phyloP scores from a whole-genome alignment of 2,113 vertebrate genomes.

The Pionites leucogaster region DNA sequence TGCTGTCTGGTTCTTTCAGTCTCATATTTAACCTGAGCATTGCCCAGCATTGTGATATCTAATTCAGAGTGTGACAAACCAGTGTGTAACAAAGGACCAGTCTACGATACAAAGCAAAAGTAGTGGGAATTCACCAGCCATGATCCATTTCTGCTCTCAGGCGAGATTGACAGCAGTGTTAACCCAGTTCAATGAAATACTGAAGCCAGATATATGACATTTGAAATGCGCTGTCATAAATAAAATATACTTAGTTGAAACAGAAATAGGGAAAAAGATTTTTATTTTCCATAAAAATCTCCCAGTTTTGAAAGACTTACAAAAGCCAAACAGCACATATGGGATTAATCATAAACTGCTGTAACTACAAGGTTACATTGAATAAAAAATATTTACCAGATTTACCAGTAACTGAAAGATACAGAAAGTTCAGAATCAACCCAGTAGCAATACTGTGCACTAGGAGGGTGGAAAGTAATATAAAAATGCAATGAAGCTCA shows the following conservation, averaged over 20 bases:
- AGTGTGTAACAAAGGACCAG: not conserved
- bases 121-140: rapidly evolving
- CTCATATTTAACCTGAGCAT: not conserved
- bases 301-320: not conserved
- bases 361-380: not conserved
- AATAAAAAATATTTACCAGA: not conserved
- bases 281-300: not conserved
- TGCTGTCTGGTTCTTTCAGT: rapidly evolving
- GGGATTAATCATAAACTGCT: not conserved
- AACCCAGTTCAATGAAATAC: not conserved
- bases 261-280: not conserved
- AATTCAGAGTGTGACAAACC: rapidly evolving
- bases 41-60: rapidly evolving
- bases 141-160: not conserved
- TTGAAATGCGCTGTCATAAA: not conserved
- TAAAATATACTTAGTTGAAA: not conserved
- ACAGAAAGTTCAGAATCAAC: not conserved
- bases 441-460: not conserved
- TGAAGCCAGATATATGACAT: not conserved
- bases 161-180: not conserved
- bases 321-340: not conserved
- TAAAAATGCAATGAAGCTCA: not conserved
- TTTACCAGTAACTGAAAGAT: not conserved
- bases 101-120: not conserved
- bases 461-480: not conserved